Percentiles rank a stretch among this genome's conserved stretches.
These are phyloP conservation scores for Pediacus dermestoides DNA, from an alignment of 2,888 invertebrate species.

Conservation along the genomic window DNA sequence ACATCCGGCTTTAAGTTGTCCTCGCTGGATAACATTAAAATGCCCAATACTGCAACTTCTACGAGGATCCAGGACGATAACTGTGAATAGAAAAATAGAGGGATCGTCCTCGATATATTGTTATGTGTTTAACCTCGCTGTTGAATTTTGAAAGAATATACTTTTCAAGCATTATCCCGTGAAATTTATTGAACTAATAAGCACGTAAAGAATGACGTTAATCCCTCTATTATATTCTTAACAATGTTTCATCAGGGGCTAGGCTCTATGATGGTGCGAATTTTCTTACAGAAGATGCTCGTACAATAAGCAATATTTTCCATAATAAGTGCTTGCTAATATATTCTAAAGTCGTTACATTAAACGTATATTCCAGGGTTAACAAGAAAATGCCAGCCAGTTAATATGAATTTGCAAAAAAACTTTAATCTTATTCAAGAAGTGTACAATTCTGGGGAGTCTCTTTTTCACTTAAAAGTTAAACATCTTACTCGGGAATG, in stretches of 20 bases:
- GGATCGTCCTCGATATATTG: constrained; percentile 3
- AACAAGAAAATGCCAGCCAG: no score
- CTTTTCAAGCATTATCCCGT: constrained; percentile 1
- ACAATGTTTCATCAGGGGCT: no score
- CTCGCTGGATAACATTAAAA: constrained; percentile 20
- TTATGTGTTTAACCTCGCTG: constrained; percentile 3
- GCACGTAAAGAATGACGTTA: not conserved
- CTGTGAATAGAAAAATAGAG: constrained; percentile 7
- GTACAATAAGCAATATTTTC: no score
- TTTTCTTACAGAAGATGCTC: no score
- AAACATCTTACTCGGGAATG: constrained; percentile 10
- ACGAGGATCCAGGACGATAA: constrained; percentile 5
- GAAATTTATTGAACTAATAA: constrained; percentile 8
- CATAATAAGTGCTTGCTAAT: no score
- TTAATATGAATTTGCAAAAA: no score
- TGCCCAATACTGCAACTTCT: constrained; percentile 15
- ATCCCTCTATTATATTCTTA: no score
- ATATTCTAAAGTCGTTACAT: no score
- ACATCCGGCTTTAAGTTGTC: constrained; percentile 16
- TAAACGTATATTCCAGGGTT: no score
- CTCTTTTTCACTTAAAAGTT: constrained; percentile 12
- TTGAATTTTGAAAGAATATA: not conserved
- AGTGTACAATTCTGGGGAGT: no score
- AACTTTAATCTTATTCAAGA: no score
- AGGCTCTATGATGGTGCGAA: no score